Base-by-base conservation (phyloP, 2,113 vertebrate genomes). In the Pelobates fuscus region DNA sequence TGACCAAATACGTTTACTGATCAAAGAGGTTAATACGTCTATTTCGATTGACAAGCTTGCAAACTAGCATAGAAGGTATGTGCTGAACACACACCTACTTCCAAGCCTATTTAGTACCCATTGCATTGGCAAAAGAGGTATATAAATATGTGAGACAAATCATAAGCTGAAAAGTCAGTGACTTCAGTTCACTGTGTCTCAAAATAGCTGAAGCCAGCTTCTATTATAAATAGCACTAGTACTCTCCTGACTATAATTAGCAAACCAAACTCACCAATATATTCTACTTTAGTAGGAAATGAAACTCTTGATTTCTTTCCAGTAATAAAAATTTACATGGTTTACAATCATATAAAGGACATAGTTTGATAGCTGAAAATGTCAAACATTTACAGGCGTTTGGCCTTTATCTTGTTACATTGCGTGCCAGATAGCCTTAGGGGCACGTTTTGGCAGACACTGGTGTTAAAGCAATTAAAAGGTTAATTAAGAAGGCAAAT, bases 401-500 rank as follows among this genome's bases (percentile, higher is more conserved):
- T 24, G 43, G 37, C 37, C 55, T 77, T 77, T 77, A 77, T 68
- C 65, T 68, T 67, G 64, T 67, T 68, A 77, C 52, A 24, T 52
- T 49, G 10, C 21, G 41, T 61, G 73, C 65, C 65, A 77, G 73
- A 77, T 59, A 61, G 64, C 73, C 73, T 26, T 6, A 32, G 73
- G 73, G 65, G 60, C 26, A 25, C 44, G 55, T 54, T 59, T 68
- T 77, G 73, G 73, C 73, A 77, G 73, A 68, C 72, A 68, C 57
- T 75, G 71, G 73, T 77, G 64, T 77, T 68, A 77, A 67, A 60
- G 67, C 73, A 77, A 68, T 77, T 68, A 77, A 77, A 77, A 77
- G 73, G 73, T 77, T 77, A 68, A 77, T 77, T 77, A 77, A 77
- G 43, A 68, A 77, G 57, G 73, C 29, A 77, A 77, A 77, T 77